Conservation (phyloP, 2,113 vertebrate genomes). For the Balaenoptera acutorostrata region DNA sequence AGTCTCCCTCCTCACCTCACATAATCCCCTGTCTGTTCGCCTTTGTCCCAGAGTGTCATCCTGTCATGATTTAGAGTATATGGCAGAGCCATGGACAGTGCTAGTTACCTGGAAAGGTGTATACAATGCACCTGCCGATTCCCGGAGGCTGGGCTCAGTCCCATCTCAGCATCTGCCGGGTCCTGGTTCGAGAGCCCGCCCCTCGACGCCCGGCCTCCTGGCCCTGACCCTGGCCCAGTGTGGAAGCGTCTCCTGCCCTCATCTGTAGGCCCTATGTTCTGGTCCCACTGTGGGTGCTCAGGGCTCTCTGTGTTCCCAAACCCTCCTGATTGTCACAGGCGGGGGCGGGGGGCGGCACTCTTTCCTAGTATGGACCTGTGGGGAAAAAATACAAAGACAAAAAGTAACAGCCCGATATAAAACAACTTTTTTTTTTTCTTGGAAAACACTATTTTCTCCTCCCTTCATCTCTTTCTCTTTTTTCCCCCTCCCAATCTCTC, state of each 20-base stretch:
- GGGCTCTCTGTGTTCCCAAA: background rate
- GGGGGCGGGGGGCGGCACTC: too few relatives aligned
- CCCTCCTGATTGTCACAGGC: background rate
- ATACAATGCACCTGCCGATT: accelerated
- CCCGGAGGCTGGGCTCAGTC: background rate
- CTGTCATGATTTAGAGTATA: background rate
- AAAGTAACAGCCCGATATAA: background rate
- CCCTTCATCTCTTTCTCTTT: background rate
- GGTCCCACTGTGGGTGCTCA: too few relatives aligned
- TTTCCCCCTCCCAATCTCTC: background rate
- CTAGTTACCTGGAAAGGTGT: background rate
- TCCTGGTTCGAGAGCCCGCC: background rate
- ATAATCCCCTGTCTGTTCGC: background rate
- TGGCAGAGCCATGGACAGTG: accelerated
- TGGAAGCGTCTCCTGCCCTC: background rate
- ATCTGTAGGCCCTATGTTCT: background rate
- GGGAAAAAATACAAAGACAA: background rate
- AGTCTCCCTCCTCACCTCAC: background rate
- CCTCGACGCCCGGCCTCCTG: too few relatives aligned
- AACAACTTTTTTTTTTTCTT: background rate
- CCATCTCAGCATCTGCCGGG: background rate
- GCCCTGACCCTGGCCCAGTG: background rate
- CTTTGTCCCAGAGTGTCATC: accelerated
- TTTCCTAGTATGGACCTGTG: background rate
- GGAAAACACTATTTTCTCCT: background rate